Percentiles rank a stretch among this genome's conserved stretches.
Conservation (phyloP, 2,888 invertebrate genomes). For the Cheilosia pagana region DNA sequence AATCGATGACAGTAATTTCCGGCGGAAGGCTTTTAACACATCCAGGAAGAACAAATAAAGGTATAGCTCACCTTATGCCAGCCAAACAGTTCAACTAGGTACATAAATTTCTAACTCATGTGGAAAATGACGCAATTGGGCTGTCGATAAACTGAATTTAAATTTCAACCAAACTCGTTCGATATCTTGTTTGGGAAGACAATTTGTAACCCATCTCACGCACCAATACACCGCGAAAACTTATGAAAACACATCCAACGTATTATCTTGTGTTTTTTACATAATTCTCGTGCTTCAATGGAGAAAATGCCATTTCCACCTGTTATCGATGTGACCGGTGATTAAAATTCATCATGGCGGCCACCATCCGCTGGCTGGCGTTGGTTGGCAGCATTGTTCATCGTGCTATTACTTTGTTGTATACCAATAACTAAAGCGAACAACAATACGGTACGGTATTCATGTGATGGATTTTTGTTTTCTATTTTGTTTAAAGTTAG, state of each 20-base stretch:
- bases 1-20: constrained; percentile 37
- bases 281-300: constrained; percentile 60
- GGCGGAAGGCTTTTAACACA: constrained; percentile 48
- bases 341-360: constrained; percentile 69
- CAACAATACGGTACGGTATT: constrained; percentile 22
- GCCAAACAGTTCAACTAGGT: background rate
- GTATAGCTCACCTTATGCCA: background rate
- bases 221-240: constrained; percentile 34
- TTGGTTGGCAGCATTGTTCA: constrained; percentile 16
- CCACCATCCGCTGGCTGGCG: constrained; percentile 45
- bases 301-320: constrained; percentile 56
- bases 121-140: constrained; percentile 23
- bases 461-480: constrained; percentile 45
- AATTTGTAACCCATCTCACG: constrained; percentile 40
- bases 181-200: constrained; percentile 23
- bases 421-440: background rate
- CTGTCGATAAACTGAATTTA: constrained; percentile 26
- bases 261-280: constrained; percentile 58
- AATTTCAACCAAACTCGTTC: constrained; percentile 27
- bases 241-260: background rate
- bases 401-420: constrained; percentile 26
- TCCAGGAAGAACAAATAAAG: constrained; percentile 23
- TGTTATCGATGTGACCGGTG: constrained; percentile 59
- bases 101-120: background rate
- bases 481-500: constrained; percentile 46